Conservation (phyloP, 1,140 invertebrate species). For the Papilio xuthus region DNA sequence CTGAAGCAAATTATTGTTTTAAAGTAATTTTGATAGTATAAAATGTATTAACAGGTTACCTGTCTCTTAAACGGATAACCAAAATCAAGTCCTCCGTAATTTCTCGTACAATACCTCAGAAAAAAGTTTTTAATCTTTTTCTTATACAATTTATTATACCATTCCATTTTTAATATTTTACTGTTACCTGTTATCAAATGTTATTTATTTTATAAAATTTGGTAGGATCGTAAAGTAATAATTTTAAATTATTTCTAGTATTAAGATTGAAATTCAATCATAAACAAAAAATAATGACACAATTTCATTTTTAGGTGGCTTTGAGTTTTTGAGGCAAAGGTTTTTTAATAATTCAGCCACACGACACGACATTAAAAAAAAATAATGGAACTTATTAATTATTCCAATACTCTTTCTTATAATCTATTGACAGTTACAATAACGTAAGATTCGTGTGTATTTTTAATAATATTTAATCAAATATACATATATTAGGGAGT, state of each 20-base stretch:
- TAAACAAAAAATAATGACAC: neutral
- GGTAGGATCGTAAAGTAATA: neutral
- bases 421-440: neutral
- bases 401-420: neutral
- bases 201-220: neutral
- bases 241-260: neutral
- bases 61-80: no score
- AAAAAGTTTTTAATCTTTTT: neutral
- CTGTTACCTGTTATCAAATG: constrained; percentile 11
- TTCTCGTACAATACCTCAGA: neutral
- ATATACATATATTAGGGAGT: neutral
- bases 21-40: no score
- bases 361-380: no score
- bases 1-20: no score
- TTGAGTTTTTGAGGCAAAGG: neutral
- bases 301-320: neutral
- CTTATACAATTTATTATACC: neutral
- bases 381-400: no score
- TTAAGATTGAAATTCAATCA: neutral
- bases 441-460: neutral
- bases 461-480: neutral
- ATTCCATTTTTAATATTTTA: constrained; percentile 12
- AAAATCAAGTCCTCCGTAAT: no score
- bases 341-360: neutral
- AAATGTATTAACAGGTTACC: no score